These are phyloP conservation scores for Sphenodon punctatus DNA, from an alignment of 2,797 vertebrate genomes.

Conservation along the genomic window DNA sequence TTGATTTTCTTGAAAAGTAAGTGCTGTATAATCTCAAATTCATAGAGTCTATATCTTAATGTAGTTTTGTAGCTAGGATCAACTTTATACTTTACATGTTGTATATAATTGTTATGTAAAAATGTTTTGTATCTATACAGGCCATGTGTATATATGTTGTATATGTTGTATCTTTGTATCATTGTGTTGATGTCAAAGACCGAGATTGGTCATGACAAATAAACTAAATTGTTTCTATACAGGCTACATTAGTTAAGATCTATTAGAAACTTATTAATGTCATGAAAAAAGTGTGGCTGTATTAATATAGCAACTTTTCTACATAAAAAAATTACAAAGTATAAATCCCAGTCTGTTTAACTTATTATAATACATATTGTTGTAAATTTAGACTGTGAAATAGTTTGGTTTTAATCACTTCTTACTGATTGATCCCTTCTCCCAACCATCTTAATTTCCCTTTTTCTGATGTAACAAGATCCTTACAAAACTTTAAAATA, in stretches of 20 bases:
- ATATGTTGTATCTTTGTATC: too few species aligned
- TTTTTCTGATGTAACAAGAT: not conserved
- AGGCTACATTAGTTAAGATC: too few species aligned
- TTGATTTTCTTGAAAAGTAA: not conserved
- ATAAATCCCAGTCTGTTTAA: not conserved
- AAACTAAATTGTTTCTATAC: too few species aligned
- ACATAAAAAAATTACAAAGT: conserved; percentile 5
- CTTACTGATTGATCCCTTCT: conserved; percentile 17
- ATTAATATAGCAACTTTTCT: not conserved
- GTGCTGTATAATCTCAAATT: not conserved
- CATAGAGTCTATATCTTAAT: not conserved
- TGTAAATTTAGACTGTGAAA: not conserved
- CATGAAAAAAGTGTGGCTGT: too few species aligned
- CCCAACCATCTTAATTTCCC: not conserved
- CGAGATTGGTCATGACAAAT: too few species aligned
- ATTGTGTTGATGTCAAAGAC: too few species aligned
- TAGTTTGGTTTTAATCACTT: not conserved
- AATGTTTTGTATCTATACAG: not conserved
- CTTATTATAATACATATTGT: not conserved
- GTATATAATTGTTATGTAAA: not conserved
- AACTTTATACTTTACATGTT: not conserved
- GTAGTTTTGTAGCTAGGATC: not conserved
- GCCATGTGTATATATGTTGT: too few species aligned
- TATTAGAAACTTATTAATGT: too few species aligned
- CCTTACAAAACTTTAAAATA: conserved; percentile 20